A percentile compares a stretch with the other conserved stretches of the same genome.
Conservation (phyloP, 2,797 vertebrate genomes). For the Anisognathus igniventris region DNA sequence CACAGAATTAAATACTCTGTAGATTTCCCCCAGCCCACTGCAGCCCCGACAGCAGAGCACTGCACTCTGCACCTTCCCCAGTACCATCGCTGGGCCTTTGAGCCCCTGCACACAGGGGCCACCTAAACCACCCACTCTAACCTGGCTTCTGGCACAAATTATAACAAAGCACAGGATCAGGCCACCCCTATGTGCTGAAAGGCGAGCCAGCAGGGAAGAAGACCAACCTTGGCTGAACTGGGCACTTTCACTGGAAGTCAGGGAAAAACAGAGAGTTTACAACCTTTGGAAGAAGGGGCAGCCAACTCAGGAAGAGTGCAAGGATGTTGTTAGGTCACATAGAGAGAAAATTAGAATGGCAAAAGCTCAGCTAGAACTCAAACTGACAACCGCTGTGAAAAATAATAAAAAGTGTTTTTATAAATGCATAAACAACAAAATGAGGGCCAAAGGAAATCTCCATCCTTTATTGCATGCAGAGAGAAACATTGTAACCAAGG, state of each 20-base stretch:
- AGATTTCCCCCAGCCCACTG: not conserved
- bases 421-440: not conserved
- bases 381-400: not conserved
- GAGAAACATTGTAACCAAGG: not conserved
- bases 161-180: not conserved
- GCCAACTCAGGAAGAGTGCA: not conserved
- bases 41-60: not conserved
- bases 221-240: not conserved
- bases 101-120: not conserved
- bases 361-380: not conserved
- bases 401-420: not conserved
- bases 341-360: not conserved
- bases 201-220: not conserved
- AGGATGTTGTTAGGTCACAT: not conserved
- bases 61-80: not conserved
- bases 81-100: accelerated
- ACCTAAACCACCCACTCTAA: not conserved
- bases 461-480: not conserved
- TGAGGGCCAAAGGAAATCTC: not conserved
- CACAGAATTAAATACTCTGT: not conserved
- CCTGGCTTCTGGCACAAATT: not conserved
- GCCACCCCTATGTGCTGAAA: not conserved
- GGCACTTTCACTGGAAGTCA: not conserved
- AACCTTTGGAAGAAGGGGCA: not conserved
- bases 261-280: not conserved